phyloP scores from a whole-genome alignment of 1,140 invertebrate genomes.

The Apis cerana region DNA sequence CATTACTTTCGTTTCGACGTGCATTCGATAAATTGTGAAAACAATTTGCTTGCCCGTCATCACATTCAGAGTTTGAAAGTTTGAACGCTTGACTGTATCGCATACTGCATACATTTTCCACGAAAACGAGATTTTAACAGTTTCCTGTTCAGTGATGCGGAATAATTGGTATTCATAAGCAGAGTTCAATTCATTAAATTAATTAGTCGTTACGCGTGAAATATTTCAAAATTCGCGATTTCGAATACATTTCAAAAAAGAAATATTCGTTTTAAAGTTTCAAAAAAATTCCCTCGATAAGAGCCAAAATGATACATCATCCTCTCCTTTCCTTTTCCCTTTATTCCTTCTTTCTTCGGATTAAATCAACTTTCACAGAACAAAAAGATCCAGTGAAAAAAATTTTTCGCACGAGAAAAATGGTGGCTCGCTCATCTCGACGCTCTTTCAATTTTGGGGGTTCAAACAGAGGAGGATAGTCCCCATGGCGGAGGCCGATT shows the following conservation, averaged over 20 bases:
- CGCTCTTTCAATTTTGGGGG: too few species aligned
- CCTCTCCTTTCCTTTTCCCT: too few species aligned
- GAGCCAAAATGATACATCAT: too few species aligned
- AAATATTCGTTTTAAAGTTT: too few species aligned
- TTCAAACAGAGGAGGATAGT: not conserved
- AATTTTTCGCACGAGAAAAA: too few species aligned
- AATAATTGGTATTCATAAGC: not conserved
- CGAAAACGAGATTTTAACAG: not conserved
- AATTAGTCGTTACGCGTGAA: not conserved
- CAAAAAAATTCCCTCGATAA: too few species aligned
- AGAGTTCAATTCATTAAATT: not conserved
- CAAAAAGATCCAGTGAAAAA: too few species aligned
- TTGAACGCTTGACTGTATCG: not conserved
- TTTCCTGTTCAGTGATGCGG: not conserved
- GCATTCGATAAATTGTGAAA: not conserved
- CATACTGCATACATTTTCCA: not conserved
- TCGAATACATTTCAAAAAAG: too few species aligned
- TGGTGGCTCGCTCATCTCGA: too few species aligned
- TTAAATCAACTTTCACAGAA: too few species aligned
- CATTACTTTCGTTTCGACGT: not conserved
- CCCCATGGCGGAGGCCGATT: conserved; percentile 56
- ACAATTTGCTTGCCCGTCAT: not conserved
- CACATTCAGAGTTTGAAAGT: not conserved
- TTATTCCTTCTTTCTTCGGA: too few species aligned
- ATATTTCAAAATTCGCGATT: too few species aligned